phyloP scores from a whole-genome alignment of 2,797 vertebrate species.

The Pipistrellus kuhlii region DNA sequence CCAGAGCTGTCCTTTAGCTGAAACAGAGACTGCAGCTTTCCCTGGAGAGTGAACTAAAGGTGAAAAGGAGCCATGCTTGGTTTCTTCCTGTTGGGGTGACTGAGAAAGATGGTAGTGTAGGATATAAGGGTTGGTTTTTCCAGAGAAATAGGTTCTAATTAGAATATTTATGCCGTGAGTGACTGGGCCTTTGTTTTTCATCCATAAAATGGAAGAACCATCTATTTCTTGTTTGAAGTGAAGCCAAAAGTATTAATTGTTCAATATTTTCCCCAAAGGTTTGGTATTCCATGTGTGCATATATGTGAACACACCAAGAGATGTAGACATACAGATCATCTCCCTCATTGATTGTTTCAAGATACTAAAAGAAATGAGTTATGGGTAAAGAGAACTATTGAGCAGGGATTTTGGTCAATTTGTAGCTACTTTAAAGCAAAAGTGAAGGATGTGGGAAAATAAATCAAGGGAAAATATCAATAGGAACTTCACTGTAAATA shows the following conservation, averaged over 20 bases:
- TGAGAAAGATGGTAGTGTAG: neutral
- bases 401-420: constrained; percentile 70
- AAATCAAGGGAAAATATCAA: constrained; percentile 76
- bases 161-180: neutral
- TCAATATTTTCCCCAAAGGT: constrained; percentile 2
- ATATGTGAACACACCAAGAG: neutral
- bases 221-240: constrained; percentile 30
- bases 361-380: constrained; percentile 62
- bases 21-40: neutral
- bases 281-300: neutral
- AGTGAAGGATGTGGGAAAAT: constrained; percentile 65
- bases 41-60: neutral
- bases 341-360: constrained; percentile 36
- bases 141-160: neutral
- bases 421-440: constrained; percentile 69
- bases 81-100: neutral
- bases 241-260: constrained; percentile 25
- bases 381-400: constrained; percentile 58
- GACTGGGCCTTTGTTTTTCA: neutral
- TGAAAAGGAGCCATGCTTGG: neutral
- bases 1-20: neutral
- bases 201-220: neutral
- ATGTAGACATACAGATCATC: constrained; percentile 18
- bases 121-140: neutral
- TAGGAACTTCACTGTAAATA: constrained; percentile 69